Base-by-base conservation (phyloP, 1,140 invertebrate genomes). In the Drosophila tropicalis region DNA sequence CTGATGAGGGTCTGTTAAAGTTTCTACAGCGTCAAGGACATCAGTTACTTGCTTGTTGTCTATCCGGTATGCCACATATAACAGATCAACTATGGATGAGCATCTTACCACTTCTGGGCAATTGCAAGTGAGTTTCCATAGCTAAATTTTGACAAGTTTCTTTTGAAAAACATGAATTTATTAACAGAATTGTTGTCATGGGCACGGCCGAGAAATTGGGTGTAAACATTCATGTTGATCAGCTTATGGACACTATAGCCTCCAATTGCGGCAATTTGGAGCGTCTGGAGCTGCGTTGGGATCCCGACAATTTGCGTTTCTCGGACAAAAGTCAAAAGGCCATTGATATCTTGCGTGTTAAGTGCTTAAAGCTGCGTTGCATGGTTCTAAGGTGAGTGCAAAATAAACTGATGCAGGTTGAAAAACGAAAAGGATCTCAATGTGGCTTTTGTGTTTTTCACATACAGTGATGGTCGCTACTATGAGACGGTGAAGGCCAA, bases 401-500 rank as follows among this genome's bases (percentile, higher is more conserved):
- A 10, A 34, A n/a, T n/a, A 1, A 41, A 36, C 51, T 19, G 4
- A 60, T 5, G 7, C 7, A 22, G 10, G 3, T 12, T 29, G 5
- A 29, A 0, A 29, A 12, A 39, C 40, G 12, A 12, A 3, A 13
- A 10, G 17, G 55, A 15, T 61, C n/a, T 55, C 10, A 39, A 39
- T 39, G 36, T 39, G n/a, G 5, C 5, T 25, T 5, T 12, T 19
- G 7, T 10, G 12, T 32, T 34, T 56, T n/a, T 73, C 17, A 7
- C 39, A 13, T 39, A 39, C 51, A 99, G 98, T 92, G 99, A 99
- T 92, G 99, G 99, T 3, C 96, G 99, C 64, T 99, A 99, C 92
- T 99, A 99, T 91, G 99, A 99, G 93, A 97, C 99, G 74, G 98
- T 99, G 12, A 99, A 99, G 92, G 98, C 98, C 0, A 99, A 99